These are phyloP conservation scores for Agriopis leucophaearia DNA, from an alignment of 2,888 invertebrate species.

Conservation along the genomic window DNA sequence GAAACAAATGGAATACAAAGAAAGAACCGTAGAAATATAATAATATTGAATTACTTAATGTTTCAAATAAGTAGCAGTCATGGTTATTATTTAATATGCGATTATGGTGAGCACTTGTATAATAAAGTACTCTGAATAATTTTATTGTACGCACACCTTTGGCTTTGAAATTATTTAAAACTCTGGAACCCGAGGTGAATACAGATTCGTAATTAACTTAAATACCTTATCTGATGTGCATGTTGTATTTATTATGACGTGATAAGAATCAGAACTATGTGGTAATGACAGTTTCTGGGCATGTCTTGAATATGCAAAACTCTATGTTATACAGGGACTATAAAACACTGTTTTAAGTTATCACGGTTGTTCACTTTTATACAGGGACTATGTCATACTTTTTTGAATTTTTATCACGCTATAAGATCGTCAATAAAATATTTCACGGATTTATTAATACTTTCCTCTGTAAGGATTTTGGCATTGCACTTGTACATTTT, in stretches of 20 bases:
- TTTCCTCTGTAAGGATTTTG: too few relatives aligned
- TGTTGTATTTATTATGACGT: not conserved
- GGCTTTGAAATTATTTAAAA: not conserved
- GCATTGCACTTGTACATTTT: too few relatives aligned
- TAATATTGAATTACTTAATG: not conserved
- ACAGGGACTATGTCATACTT: too few relatives aligned
- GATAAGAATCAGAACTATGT: not conserved
- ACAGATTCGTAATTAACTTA: not conserved
- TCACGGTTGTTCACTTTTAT: too few relatives aligned
- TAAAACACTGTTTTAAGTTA: too few relatives aligned
- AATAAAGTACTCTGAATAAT: not conserved
- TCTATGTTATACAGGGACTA: not conserved
- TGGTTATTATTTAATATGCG: not conserved
- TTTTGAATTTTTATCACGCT: too few relatives aligned
- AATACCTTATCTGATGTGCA: not conserved
- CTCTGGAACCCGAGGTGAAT: not conserved
- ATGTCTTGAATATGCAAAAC: not conserved
- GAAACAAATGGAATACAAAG: slow-evolving; percentile 6
- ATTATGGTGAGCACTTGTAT: not conserved
- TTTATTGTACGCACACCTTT: not conserved
- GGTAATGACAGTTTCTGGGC: not conserved
- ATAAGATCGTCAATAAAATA: too few relatives aligned
- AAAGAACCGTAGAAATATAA: not conserved
- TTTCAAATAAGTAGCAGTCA: not conserved
- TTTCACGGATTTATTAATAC: too few relatives aligned